Base-by-base conservation (phyloP, 2,888 invertebrate species). In the Oxystoma pomonae region DNA sequence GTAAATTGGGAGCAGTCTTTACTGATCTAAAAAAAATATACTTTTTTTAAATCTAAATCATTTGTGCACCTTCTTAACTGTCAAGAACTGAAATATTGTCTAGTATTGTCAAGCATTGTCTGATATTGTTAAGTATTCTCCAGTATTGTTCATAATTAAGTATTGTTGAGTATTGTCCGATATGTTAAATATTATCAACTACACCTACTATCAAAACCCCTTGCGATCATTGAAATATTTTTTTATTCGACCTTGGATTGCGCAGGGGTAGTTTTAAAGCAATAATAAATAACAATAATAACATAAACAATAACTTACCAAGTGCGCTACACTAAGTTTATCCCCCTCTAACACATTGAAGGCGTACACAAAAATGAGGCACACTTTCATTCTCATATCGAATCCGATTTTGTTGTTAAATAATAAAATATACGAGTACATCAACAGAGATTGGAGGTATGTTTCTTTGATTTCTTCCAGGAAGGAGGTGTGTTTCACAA, bases 321-420 rank as follows among this genome's bases (percentile, higher is more conserved):
- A 64, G 52, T 73, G 68, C 16, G 63, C 61, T 0, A 65, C 55
- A 52, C 65, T 63, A 51, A 61, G 57, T 17, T 16, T 60, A 19
- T 55, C 62, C 12, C 62, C 60, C 50, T 67, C 65, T n/a, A 63
- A 19, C 21, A 67, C 74, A 55, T 81, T 76, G 50, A 81, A 80
- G 73, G 83, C 81, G 58, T 83, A 78, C 2, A 86, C 77, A 62
- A 83, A 80, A 16, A 88, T 73, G 50, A 87, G 82, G 0, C 86
- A 88, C 66, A 85, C 84, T 70, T 89, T 85, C 3, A 84, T 83
- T 72, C 87, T 87, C 0, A 87, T 85, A 71, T 90, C 89, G 83
- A 88, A 86, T 0, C 87, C 85, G 1, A 86, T 80, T 64, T 85
- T 84, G 2, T 79, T 77, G 69, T 85, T 69, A 16, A 67, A 68